Evolutionary conservation across 2,888 invertebrate genomes (phyloP).

Genomic region (Mamestra brassicae): DNA sequence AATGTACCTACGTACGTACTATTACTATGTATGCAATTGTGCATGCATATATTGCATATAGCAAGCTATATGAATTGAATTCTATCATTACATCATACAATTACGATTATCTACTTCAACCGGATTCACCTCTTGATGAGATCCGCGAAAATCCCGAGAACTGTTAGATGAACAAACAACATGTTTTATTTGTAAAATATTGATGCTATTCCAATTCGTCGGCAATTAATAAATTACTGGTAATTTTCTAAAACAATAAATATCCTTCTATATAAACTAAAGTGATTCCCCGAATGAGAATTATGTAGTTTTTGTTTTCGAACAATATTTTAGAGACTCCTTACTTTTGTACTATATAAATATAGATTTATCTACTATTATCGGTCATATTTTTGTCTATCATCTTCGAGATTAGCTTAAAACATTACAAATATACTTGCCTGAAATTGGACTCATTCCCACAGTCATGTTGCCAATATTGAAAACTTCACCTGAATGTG

Average conservation of each 20-base stretch:
- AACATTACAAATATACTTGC: not conserved
- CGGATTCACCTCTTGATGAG: conserved; percentile 19
- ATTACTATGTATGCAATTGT: not conserved
- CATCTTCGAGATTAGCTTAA: not conserved
- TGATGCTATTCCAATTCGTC: conserved; percentile 46
- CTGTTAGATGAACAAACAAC: conserved; percentile 28
- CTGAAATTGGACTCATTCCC: not conserved
- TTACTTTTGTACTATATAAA: not conserved
- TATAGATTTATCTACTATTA: not conserved
- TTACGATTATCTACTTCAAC: not conserved
- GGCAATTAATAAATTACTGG: conserved; percentile 32
- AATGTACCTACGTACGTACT: not conserved
- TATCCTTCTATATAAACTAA: conserved; percentile 7
- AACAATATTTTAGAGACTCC: not conserved
- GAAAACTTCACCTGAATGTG: not conserved
- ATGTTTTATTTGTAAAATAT: conserved; percentile 37
- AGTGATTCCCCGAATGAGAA: conserved; percentile 20
- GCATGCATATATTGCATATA: not conserved
- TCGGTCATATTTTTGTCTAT: not conserved
- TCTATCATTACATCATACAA: conserved; percentile 12
- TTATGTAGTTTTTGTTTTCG: not conserved
- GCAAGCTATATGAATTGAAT: conserved; percentile 30
- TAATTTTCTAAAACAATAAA: conserved; percentile 37
- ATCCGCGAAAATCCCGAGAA: conserved; percentile 11
- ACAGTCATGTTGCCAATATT: not conserved